A percentile compares a stretch with the other conserved stretches of the same genome.
These are phyloP conservation scores for Rugalucina vietnamica DNA, from an alignment of 2,888 invertebrate species.

Conservation along the genomic window DNA sequence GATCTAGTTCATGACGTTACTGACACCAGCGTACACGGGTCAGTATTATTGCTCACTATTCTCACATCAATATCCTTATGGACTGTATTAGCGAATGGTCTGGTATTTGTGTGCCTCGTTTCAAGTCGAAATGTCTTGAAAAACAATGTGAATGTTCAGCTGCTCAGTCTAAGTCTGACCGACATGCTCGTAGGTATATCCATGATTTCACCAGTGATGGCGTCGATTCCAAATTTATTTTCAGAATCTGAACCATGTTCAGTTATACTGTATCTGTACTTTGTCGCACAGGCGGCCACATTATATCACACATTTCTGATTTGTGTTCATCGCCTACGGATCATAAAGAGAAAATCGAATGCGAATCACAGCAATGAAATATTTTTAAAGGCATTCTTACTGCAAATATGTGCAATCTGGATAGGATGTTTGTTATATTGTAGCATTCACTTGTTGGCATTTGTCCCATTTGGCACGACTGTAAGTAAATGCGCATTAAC, in stretches of 20 bases:
- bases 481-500: background rate
- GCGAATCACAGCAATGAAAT: background rate
- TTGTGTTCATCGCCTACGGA: background rate
- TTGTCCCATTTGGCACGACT: background rate
- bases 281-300: background rate
- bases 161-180: background rate
- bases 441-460: background rate
- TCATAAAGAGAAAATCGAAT: background rate
- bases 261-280: background rate
- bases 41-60: background rate
- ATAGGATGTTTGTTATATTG: background rate
- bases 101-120: background rate
- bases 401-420: background rate
- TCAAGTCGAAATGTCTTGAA: background rate
- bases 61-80: background rate
- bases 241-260: background rate
- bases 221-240: background rate
- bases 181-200: background rate
- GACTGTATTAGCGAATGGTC: background rate
- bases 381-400: background rate
- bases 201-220: background rate
- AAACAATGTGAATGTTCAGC: background rate
- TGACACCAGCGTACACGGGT: too few species aligned
- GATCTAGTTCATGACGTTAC: too few species aligned
- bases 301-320: background rate